phyloP scores from a whole-genome alignment of 2,113 vertebrate species.

The Calidris pygmaea region DNA sequence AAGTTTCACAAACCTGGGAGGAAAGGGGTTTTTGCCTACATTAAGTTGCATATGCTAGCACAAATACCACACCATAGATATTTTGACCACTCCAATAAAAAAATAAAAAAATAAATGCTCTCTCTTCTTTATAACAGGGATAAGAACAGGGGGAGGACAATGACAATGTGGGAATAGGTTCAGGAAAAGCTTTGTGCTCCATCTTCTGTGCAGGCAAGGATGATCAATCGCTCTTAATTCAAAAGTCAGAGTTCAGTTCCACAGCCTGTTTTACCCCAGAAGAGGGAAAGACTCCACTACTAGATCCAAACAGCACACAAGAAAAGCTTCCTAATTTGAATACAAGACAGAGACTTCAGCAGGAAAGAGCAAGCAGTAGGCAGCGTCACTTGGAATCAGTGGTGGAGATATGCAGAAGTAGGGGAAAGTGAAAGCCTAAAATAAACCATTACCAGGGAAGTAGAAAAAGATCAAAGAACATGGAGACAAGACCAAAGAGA shows the following conservation, averaged over 20 bases:
- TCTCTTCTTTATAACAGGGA: neutral
- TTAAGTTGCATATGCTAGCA: neutral
- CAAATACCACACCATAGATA: neutral
- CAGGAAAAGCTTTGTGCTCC: neutral
- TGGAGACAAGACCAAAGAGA: neutral
- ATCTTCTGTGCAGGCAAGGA: neutral
- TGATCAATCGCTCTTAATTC: neutral
- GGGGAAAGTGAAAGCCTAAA: neutral
- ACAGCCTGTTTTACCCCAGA: neutral
- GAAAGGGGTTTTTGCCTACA: neutral
- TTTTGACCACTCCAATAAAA: neutral
- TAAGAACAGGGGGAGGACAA: neutral
- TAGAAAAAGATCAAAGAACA: neutral
- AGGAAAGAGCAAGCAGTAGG: neutral
- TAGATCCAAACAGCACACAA: neutral
- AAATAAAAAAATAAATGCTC: neutral
- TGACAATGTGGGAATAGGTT: neutral
- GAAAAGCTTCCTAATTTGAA: neutral
- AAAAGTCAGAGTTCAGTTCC: neutral
- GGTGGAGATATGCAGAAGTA: neutral
- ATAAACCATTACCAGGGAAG: neutral
- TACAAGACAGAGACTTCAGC: neutral
- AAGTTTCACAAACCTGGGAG: neutral
- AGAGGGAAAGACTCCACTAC: neutral
- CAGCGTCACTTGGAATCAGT: neutral